These are phyloP conservation scores for Oligia latruncula DNA, from an alignment of 2,888 invertebrate species.

Conservation along the genomic window DNA sequence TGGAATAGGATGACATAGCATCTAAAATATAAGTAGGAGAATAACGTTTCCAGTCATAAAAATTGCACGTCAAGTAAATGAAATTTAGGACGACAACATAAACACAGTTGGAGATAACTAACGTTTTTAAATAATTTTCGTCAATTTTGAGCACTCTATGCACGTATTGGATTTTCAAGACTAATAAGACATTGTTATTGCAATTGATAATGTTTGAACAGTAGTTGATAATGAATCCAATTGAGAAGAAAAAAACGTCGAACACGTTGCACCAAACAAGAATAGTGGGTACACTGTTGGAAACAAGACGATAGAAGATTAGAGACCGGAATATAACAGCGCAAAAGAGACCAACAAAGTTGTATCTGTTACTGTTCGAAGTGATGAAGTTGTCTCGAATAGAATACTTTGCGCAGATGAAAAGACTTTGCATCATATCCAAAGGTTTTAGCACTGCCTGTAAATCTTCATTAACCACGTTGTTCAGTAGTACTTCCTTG, in stretches of 20 bases:
- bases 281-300: neutral
- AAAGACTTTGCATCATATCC: slow-evolving; percentile 41
- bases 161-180: slow-evolving; percentile 36
- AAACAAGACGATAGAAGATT: slow-evolving; percentile 2
- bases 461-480: slow-evolving; percentile 30
- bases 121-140: neutral
- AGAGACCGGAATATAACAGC: slow-evolving; percentile 3
- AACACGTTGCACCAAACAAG: slow-evolving; percentile 15
- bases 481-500: slow-evolving; percentile 31
- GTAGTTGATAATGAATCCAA: slow-evolving; percentile 36
- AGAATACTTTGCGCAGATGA: slow-evolving; percentile 50
- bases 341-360: slow-evolving; percentile 8
- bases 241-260: slow-evolving; percentile 20
- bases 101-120: slow-evolving; percentile 12
- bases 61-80: neutral
- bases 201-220: slow-evolving; percentile 15
- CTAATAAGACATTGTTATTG: slow-evolving; percentile 19
- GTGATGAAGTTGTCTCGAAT: slow-evolving; percentile 40
- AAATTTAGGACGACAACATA: slow-evolving; percentile 25
- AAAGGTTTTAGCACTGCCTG: slow-evolving; percentile 33
- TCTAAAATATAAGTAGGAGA: neutral
- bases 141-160: slow-evolving; percentile 27
- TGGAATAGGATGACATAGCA: neutral
- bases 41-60: neutral
- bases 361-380: slow-evolving; percentile 19